Conservation (phyloP, 2,113 vertebrate species). For the Zosterops pallidus region DNA sequence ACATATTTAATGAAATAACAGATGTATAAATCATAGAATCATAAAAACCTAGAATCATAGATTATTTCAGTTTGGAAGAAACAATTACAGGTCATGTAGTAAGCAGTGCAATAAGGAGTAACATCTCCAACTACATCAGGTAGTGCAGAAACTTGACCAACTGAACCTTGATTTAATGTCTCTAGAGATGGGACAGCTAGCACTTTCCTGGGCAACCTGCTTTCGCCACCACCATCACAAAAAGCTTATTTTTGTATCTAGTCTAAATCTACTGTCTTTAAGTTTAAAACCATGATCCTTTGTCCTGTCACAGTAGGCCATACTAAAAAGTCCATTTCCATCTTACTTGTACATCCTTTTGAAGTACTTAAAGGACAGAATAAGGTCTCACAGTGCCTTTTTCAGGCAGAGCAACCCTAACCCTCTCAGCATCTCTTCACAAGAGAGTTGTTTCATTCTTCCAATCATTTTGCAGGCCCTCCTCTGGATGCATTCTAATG, state of each 20-base stretch:
- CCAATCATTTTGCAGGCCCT: fast-evolving
- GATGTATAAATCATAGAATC: neutral
- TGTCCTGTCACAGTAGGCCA: neutral
- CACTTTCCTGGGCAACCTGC: neutral
- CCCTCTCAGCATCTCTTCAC: neutral
- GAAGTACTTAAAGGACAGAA: fast-evolving
- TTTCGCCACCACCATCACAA: neutral
- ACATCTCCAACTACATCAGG: neutral
- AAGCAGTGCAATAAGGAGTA: neutral
- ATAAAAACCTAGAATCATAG: neutral
- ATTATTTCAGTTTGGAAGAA: neutral
- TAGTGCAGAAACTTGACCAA: neutral
- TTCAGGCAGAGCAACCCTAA: neutral
- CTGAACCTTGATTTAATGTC: neutral
- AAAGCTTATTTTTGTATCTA: neutral
- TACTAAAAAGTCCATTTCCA: neutral
- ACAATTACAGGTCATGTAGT: neutral
- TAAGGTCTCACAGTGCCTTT: fast-evolving
- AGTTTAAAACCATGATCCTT: neutral
- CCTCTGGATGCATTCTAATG: neutral
- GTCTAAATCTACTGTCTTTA: fast-evolving
- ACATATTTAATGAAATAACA: neutral
- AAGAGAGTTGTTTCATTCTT: neutral
- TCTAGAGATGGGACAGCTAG: neutral
- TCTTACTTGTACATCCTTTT: neutral